Percentiles rank a stretch among this genome's conserved stretches.
Evolutionary conservation across 2,888 invertebrate species (phyloP).

Genomic region (Drosophila neotestacea): DNA sequence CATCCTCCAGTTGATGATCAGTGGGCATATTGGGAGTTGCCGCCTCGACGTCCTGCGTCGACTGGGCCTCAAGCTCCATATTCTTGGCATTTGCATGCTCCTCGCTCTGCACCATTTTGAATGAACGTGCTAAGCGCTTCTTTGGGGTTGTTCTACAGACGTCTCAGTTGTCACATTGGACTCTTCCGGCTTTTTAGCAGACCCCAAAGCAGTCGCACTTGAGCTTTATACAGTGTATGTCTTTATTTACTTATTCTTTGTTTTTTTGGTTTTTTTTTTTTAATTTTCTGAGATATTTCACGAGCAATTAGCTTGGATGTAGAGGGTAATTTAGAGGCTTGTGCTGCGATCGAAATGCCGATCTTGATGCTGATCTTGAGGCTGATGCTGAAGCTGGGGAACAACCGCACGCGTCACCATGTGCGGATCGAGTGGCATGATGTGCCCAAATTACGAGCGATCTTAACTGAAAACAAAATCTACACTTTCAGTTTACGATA

Average conservation of each 20-base stretch:
- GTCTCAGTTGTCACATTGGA: constrained; percentile 34
- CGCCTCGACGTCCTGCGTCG: constrained; percentile 42
- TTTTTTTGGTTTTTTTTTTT: not conserved
- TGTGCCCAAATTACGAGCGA: constrained; percentile 48
- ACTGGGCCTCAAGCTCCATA: constrained; percentile 22
- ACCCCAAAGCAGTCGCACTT: constrained; percentile 8
- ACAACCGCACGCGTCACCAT: constrained; percentile 66
- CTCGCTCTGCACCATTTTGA: constrained; percentile 64
- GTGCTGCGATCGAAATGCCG: constrained; percentile 24
- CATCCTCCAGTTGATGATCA: constrained; percentile 38
- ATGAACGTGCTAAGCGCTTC: not conserved
- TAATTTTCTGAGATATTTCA: constrained; percentile 55
- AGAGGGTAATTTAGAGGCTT: not conserved
- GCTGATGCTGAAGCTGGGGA: constrained; percentile 27
- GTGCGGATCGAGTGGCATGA: constrained; percentile 69
- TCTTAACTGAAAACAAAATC: constrained; percentile 65
- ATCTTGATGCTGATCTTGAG: constrained; percentile 10
- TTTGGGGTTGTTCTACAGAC: not conserved
- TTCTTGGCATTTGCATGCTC: constrained; percentile 25
- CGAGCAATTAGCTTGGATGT: constrained; percentile 55
- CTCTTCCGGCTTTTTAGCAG: constrained; percentile 30
- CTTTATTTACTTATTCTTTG: not conserved
- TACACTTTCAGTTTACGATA: constrained; percentile 1
- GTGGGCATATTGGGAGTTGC: constrained; percentile 2
- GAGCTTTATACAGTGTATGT: constrained; percentile 6